Evolutionary conservation across 2,888 invertebrate species (phyloP).

Genomic region (Vesta saturnalis): DNA sequence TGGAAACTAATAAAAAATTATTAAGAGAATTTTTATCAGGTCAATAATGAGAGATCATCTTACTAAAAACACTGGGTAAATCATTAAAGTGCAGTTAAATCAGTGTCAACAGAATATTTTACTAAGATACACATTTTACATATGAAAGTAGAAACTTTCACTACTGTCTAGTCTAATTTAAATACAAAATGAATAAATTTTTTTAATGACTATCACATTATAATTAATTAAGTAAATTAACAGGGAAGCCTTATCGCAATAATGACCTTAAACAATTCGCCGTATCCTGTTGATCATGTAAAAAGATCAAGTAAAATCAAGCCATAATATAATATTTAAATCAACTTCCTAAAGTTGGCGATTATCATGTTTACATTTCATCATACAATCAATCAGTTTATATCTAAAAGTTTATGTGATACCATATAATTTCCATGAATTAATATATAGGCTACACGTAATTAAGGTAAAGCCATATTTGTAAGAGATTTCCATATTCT

Average conservation of each 20-base stretch:
- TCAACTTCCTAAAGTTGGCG: neutral
- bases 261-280: neutral
- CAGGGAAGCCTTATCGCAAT: no score
- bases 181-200: neutral
- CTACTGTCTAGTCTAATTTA: neutral
- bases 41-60: no score
- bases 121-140: no score
- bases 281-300: neutral
- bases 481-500: conserved; percentile 1
- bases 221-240: no score
- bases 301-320: neutral
- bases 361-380: conserved; percentile 2
- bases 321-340: neutral
- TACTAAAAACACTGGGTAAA: no score
- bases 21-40: no score
- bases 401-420: neutral
- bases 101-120: no score
- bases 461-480: conserved; percentile 1
- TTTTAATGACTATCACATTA: neutral
- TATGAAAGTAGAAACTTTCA: conserved; percentile 1
- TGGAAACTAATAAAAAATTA: no score
- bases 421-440: neutral
- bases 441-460: conserved; percentile 3
- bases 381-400: neutral
- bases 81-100: no score